Conservation (phyloP, 2,888 invertebrate species). For the Steromphala cineraria region DNA sequence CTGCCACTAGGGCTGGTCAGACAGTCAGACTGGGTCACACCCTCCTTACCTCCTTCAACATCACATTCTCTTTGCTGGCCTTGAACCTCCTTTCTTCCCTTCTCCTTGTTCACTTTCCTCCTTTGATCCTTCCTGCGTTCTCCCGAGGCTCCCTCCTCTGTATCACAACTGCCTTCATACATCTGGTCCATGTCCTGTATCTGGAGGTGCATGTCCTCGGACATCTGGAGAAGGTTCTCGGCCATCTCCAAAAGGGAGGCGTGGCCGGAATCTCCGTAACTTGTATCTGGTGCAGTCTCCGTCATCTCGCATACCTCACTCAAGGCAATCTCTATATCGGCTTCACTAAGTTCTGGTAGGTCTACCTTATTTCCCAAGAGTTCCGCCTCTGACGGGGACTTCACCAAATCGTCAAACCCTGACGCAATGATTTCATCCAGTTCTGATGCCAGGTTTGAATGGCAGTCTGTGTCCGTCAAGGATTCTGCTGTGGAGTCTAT, state of each 20-base stretch:
- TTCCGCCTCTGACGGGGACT: background rate
- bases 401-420: background rate
- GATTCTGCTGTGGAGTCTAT: background rate
- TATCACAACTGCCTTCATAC: background rate
- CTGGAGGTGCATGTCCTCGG: conserved; percentile 48
- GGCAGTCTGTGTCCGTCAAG: background rate
- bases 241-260: conserved; percentile 58
- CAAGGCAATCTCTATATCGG: background rate
- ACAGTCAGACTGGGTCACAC: too few species aligned
- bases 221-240: conserved; percentile 59
- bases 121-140: background rate
- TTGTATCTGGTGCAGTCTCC: background rate
- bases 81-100: background rate
- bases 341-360: background rate
- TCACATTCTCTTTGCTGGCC: background rate
- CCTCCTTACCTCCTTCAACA: background rate
- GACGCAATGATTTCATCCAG: background rate
- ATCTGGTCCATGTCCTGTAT: conserved; percentile 24
- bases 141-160: background rate
- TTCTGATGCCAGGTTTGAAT: background rate
- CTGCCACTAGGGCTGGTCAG: too few species aligned
- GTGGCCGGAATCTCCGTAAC: conserved; percentile 29
- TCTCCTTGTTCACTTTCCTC: background rate
- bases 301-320: background rate
- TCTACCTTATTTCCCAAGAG: background rate